phyloP scores from a whole-genome alignment of 2,797 vertebrate genomes.

The Danio choprae region DNA sequence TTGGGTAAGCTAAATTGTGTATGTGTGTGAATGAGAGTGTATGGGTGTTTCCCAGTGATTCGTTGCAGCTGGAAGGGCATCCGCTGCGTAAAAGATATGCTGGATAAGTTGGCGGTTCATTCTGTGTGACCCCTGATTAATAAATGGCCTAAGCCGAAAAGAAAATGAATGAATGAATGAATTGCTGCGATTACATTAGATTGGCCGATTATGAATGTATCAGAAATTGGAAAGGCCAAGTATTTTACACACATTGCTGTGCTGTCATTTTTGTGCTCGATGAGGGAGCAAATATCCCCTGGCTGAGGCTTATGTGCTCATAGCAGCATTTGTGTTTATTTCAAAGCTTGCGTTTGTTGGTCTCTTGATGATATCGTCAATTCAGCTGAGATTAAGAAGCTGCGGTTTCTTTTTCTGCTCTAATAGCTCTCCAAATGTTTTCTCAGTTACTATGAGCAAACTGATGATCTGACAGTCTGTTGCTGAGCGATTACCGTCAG shows the following conservation, averaged over 20 bases:
- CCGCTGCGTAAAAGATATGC: no score
- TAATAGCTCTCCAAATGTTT: conserved; percentile 43
- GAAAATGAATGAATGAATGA: no score
- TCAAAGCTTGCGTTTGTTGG: conserved; percentile 61
- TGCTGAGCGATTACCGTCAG: conserved; percentile 38
- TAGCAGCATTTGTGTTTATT: conserved; percentile 63
- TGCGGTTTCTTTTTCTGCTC: conserved; percentile 16
- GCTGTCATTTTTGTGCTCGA: conserved; percentile 22
- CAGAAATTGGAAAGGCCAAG: neutral
- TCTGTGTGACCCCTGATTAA: no score
- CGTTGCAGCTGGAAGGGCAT: no score
- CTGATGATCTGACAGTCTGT: conserved; percentile 37
- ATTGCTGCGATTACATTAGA: no score
- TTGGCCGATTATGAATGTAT: neutral
- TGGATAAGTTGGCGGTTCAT: no score
- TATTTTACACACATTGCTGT: conserved; percentile 11
- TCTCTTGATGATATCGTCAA: conserved; percentile 16
- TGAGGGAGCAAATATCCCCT: conserved; percentile 22
- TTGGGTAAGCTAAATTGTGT: no score
- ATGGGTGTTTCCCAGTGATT: no score
- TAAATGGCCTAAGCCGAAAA: no score
- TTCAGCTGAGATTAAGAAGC: conserved; percentile 20
- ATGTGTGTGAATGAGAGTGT: no score
- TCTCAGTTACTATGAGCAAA: conserved; percentile 37
- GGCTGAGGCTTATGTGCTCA: conserved; percentile 43